Conservation (phyloP, 2,888 invertebrate species). For the Eristalinus sepulchralis region DNA sequence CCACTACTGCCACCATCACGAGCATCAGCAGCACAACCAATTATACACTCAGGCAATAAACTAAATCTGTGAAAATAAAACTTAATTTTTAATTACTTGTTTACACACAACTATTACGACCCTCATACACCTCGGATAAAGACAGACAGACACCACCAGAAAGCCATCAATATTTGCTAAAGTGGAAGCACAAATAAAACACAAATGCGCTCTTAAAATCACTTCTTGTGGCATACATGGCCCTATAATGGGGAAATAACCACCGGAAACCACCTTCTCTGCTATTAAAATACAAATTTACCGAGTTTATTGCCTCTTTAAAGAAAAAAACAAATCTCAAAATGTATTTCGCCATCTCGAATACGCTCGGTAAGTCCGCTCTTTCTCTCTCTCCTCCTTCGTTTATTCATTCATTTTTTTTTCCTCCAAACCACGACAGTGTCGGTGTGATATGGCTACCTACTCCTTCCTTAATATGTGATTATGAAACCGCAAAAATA, state of each 20-base stretch:
- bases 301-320: conserved; percentile 34
- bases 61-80: background rate
- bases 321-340: conserved; percentile 27
- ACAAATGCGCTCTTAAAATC: conserved; percentile 40
- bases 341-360: background rate
- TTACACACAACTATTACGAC: conserved; percentile 7
- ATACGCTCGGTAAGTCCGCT: background rate
- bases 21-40: background rate
- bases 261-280: conserved; percentile 57
- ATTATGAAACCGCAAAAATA: conserved; percentile 54
- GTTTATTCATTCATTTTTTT: conserved; percentile 39
- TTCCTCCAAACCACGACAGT: background rate
- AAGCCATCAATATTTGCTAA: conserved; percentile 29
- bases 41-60: background rate
- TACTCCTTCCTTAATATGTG: conserved; percentile 30
- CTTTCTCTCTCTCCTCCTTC: background rate
- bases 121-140: background rate
- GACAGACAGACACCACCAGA: background rate
- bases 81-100: conserved; percentile 30
- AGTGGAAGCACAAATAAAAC: conserved; percentile 36
- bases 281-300: conserved; percentile 54
- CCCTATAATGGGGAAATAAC: conserved; percentile 56
- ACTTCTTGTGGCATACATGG: conserved; percentile 34
- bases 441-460: background rate
- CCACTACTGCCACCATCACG: too few species aligned